A percentile compares a stretch with the other conserved stretches of the same genome.
These are phyloP conservation scores for Zhuqinia jingwanae DNA, from an alignment of 2,888 invertebrate species.

Conservation along the genomic window DNA sequence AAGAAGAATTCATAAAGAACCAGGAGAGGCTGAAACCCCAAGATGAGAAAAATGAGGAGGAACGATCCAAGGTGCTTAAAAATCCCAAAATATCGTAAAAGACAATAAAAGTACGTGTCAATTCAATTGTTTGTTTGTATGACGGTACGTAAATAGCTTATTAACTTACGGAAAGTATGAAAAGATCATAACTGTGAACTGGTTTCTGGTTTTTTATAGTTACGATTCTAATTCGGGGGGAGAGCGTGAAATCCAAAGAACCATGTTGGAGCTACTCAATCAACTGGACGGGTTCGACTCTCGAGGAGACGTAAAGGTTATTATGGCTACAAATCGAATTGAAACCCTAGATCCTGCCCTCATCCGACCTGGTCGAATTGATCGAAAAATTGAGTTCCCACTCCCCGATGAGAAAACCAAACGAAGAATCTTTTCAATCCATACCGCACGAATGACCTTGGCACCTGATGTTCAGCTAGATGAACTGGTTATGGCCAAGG, in stretches of 20 bases:
- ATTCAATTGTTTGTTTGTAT: too few relatives aligned
- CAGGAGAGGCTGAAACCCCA: constrained; percentile 99
- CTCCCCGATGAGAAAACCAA: constrained; percentile 99
- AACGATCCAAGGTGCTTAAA: constrained; percentile 74
- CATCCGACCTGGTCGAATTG: constrained; percentile 99
- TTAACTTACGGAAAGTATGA: too few relatives aligned
- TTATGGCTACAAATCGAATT: constrained; percentile 99
- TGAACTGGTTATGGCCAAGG: constrained; percentile 99
- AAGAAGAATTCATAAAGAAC: constrained; percentile 99
- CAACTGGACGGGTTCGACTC: constrained; percentile 99
- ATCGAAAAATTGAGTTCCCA: constrained; percentile 99
- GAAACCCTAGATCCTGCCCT: constrained; percentile 99
- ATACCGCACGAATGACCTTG: constrained; percentile 99
- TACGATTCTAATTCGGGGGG: constrained; percentile 99
- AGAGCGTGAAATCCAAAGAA: constrained; percentile 99
- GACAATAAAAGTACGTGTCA: too few relatives aligned
- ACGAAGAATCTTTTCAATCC: constrained; percentile 97
- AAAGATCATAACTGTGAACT: too few relatives aligned
- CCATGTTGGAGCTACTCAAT: constrained; percentile 99
- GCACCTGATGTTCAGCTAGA: constrained; percentile 98
- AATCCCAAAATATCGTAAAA: too few relatives aligned
- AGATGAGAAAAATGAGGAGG: constrained; percentile 97
- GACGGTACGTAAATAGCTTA: too few relatives aligned
- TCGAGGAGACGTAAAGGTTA: constrained; percentile 97
- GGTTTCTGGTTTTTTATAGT: too few relatives aligned